Evolutionary conservation across 30 jellyfish, hydroid and myxozoan species (phyloP), one percentile per base, ranked within the genome.

Genomic region (Hydra vulgaris): DNA sequence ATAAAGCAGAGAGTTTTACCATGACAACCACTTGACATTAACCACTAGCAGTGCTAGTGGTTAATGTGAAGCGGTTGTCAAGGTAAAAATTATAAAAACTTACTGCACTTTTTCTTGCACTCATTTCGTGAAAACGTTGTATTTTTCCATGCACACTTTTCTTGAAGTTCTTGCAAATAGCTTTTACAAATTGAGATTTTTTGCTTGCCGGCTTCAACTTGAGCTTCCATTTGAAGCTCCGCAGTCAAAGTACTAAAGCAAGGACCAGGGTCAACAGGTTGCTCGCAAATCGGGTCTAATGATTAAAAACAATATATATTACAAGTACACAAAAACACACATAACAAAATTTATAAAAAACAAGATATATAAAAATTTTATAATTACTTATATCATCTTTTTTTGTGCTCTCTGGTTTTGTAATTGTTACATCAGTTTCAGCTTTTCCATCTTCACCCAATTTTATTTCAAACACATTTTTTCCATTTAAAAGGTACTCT

Each of bases 201-300:
- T 12, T 85, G 86, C 56, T 92, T 95, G 17, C 96, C 95, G 17
- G 96, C 96, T 79, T 92, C 98, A 24, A 92, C 94, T 76, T 92
- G 98, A 22, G 94, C 85, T 77, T 92, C 98, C 52, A 86, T 82
- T 76, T 92, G 96, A 21, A 19, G 12, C 12, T 40, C 61, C 61
- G 8, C 5, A 40, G 61, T 40, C 61, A 90, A 81, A 7, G 96
- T 96, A 70, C 94, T 92, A 83, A 82, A 87, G 69, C 98, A 92
- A 7, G 96, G 95, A 25, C 98, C 98, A 23, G 82, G 81, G 70
- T 92, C 98, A 12, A 88, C 89, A 17, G 88, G 77, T 53, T 88
- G 88, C 74, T 83, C 25, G 85, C 98, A 92, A 0, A 80, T 66
- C 26, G 84, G 79, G 66, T 89, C 96, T 87, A 72, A 55, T 53